Conservation (phyloP, 1,140 invertebrate species). For the Anastrepha ludens region DNA sequence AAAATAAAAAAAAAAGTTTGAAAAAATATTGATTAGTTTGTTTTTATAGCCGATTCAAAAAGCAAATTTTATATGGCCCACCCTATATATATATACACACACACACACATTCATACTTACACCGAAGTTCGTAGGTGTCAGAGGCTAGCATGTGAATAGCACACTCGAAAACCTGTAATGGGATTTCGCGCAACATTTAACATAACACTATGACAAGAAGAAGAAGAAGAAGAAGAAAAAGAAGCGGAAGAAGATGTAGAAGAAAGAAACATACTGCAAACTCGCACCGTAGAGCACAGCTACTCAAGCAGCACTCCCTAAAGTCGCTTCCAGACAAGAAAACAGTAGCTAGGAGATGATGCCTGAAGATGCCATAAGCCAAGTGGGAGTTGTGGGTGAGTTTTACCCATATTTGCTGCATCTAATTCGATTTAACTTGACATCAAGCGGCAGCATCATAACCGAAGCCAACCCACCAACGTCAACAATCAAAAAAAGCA, state of each 20-base stretch:
- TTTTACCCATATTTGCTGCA: not conserved
- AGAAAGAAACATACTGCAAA: not conserved
- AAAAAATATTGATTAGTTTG: too few species aligned
- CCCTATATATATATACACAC: too few species aligned
- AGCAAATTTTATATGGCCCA: too few species aligned
- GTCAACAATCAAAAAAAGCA: slow-evolving; percentile 2
- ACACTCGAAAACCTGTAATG: not conserved
- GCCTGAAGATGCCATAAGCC: too few species aligned
- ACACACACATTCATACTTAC: not conserved
- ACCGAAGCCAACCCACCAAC: slow-evolving; percentile 18
- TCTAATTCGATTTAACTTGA: slow-evolving; percentile 20
- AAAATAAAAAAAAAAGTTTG: too few species aligned
- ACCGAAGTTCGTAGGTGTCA: not conserved
- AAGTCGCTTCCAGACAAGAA: too few species aligned
- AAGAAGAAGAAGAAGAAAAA: not conserved
- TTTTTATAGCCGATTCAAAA: too few species aligned
- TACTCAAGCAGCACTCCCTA: too few species aligned
- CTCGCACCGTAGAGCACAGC: too few species aligned
- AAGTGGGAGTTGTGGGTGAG: too few species aligned
- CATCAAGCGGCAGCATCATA: not conserved
- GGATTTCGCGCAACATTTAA: slow-evolving; percentile 50
- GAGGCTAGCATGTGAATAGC: not conserved
- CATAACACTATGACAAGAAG: not conserved
- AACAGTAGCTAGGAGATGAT: too few species aligned
- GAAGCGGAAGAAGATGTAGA: too few species aligned